Base-by-base conservation (phyloP, 2,113 vertebrate species). In the Sinocyclocheilus grahami region DNA sequence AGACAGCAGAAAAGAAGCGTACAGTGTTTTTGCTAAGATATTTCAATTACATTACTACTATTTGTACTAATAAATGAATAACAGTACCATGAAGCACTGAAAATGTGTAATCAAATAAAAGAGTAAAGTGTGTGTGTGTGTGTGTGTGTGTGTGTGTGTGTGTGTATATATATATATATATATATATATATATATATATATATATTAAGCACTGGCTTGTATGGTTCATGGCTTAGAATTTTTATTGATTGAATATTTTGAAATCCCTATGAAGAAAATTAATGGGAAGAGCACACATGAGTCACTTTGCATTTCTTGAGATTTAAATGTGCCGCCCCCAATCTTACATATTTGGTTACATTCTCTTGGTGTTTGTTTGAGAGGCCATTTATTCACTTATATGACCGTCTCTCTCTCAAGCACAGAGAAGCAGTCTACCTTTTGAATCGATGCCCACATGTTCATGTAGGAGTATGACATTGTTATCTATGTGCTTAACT, bases 391-490 rank as follows among this genome's bases (percentile, higher is more conserved):
- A 71, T 42, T 55, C 82, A 72, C 63, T 60, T 60, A 74, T 65
- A 74, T 74, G 71, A 12, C 69, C n/a, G 20, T 30, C 69, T 58
- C 77, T 58, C 77, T 39, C 30, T 33, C 13, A 33, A 9, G 48
- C 46, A 39, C 62, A 55, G 62, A 69, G 60, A 67, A 51, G n/a
- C 39, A 33, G 9, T 55, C 67, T 51, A 67, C 74, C 58, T 78
- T 72, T 63, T 85, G 72, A 63, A 85, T 78, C 1, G 8, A 71
- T 67, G 37, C 46, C 76, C 5, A 80, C 87, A 51, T 90, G 55
- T 85, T 81, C 62, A 84, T 58, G 90, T 90, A 86, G 88, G 93
- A 39, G 89, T 18, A 83, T 87, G 90, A 89, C 87, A 89, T 86
- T 82, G 86, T 91, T 75, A 87, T 90, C 84, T n/a, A 71, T 86